Conservation (phyloP, 2,797 vertebrate species). For the Myripristis murdjan region DNA sequence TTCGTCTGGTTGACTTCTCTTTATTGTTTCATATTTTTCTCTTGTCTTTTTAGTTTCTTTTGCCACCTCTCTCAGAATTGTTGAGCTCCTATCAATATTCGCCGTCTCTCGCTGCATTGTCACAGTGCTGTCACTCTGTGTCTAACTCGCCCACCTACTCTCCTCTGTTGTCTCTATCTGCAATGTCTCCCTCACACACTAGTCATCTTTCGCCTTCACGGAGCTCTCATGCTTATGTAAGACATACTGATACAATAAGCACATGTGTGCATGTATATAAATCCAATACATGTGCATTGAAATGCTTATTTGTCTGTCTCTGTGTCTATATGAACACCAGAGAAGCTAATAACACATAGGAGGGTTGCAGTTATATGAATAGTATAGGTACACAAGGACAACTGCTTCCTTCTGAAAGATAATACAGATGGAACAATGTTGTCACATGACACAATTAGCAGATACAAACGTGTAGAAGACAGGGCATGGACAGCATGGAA, state of each 20-base stretch:
- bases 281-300: too few species aligned
- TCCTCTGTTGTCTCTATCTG: constrained; percentile 16
- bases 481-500: too few species aligned
- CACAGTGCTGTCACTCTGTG: constrained; percentile 2
- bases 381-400: neutral
- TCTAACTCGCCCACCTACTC: constrained; percentile 7
- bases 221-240: neutral
- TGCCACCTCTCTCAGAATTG: neutral
- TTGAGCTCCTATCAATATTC: constrained; percentile 1
- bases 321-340: too few species aligned
- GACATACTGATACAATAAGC: neutral
- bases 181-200: neutral
- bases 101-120: neutral
- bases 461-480: neutral
- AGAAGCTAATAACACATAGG: too few species aligned
- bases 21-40: neutral
- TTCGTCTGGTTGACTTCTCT: constrained; percentile 1
- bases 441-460: neutral
- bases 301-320: too few species aligned
- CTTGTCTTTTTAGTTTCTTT: neutral
- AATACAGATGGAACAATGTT: neutral
- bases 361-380: too few species aligned
- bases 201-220: constrained; percentile 10
- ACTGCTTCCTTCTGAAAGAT: neutral
- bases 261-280: neutral